These are phyloP conservation scores for Kryptolebias marmoratus DNA, from an alignment of 2,113 vertebrate species.

Conservation along the genomic window DNA sequence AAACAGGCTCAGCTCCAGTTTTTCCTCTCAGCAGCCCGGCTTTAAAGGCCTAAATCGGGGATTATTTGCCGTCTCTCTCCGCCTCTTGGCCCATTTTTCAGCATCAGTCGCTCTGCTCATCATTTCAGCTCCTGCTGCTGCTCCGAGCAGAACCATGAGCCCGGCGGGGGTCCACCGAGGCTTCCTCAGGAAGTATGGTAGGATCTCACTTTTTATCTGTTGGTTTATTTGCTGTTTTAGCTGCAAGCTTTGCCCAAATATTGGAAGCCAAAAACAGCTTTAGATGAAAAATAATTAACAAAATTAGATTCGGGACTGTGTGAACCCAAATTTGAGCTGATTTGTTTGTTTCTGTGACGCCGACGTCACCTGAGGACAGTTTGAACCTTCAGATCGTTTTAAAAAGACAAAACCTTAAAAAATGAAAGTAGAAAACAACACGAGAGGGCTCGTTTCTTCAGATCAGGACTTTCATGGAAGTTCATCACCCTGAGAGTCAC, in stretches of 20 bases:
- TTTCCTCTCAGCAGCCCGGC: conserved; percentile 39
- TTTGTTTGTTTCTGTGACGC: no score
- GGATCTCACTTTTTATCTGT: conserved; percentile 6
- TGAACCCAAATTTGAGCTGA: no score
- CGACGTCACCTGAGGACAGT: no score
- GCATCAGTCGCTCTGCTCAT: conserved; percentile 36
- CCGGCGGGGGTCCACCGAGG: conserved; percentile 78
- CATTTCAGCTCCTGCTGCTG: conserved; percentile 44
- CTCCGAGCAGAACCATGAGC: conserved; percentile 73
- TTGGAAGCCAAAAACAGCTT: no score
- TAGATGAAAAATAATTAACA: no score
- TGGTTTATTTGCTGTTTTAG: not conserved
- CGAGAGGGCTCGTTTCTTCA: not conserved
- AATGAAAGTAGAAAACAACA: not conserved
- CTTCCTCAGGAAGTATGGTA: conserved; percentile 86
- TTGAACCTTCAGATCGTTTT: not conserved
- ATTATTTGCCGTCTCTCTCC: conserved; percentile 63
- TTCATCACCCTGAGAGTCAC: not conserved
- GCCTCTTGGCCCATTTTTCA: conserved; percentile 52
- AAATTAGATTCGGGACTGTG: no score
- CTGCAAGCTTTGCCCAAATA: no score
- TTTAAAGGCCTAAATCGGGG: conserved; percentile 70
- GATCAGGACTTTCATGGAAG: conserved; percentile 16
- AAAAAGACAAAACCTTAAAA: no score
- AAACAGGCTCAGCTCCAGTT: conserved; percentile 44